Percentiles rank a stretch among this genome's conserved stretches.
These are phyloP conservation scores for Danaus melanippus DNA, from an alignment of 1,140 invertebrate genomes.

Conservation along the genomic window DNA sequence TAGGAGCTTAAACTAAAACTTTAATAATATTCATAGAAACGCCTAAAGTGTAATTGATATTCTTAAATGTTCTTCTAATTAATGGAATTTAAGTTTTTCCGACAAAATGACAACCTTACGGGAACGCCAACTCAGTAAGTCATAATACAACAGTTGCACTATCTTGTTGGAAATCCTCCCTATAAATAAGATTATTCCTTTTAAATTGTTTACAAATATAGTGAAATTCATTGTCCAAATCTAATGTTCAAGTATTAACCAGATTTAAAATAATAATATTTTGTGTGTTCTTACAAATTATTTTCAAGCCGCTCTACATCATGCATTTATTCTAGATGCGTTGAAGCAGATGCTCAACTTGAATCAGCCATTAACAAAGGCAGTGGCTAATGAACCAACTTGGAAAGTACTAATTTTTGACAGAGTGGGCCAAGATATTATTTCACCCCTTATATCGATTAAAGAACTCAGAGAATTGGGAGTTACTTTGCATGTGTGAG, in stretches of 20 bases:
- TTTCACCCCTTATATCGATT: conserved; percentile 95
- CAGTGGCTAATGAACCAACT: conserved; percentile 84
- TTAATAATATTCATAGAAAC: no score
- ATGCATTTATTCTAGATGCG: conserved; percentile 75
- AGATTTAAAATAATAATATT: no score
- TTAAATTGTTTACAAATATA: no score
- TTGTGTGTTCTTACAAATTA: no score
- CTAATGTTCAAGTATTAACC: no score
- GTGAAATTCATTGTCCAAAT: no score
- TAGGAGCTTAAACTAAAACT: no score
- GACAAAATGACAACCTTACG: conserved; percentile 77
- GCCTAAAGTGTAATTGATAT: conserved; percentile 3
- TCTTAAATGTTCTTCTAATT: conserved; percentile 15
- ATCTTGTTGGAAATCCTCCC: no score
- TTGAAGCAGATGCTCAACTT: conserved; percentile 96
- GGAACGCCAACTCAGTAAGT: conserved; percentile 61
- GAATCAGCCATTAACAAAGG: conserved; percentile 85
- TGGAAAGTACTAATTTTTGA: conserved; percentile 99
- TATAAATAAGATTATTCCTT: no score
- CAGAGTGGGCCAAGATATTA: conserved; percentile 96
- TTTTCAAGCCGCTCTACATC: conserved; percentile 3
- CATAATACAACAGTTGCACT: no score
- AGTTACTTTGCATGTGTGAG: conserved; percentile 97
- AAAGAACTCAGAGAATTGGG: conserved; percentile 97
- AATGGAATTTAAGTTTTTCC: conserved; percentile 15